A percentile compares a stretch with the other conserved stretches of the same genome.
Conservation (phyloP, 2,113 vertebrate species). For the Nipponia nippon region DNA sequence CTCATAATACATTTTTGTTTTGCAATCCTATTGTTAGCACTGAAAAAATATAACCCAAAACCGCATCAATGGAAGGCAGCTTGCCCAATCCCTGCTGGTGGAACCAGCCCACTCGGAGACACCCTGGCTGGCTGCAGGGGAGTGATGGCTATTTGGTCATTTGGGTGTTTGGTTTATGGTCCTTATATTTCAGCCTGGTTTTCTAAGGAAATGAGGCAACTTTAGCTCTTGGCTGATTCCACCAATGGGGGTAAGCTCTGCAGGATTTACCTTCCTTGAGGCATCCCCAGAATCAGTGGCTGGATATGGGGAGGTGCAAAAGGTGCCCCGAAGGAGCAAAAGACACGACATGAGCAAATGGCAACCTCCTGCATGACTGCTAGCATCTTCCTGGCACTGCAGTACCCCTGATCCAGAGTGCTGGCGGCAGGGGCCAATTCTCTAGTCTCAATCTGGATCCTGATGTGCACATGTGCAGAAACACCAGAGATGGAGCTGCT, state of each 20-base stretch:
- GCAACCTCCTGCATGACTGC: background rate
- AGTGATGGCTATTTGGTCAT: background rate
- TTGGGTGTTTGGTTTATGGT: background rate
- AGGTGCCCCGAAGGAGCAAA: background rate
- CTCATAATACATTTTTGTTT: background rate
- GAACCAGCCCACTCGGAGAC: background rate
- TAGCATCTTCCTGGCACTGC: background rate
- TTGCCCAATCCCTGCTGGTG: background rate
- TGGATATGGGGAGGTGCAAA: background rate
- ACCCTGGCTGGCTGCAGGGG: background rate
- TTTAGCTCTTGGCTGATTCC: background rate
- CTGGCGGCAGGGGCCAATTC: background rate
- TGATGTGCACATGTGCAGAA: background rate
- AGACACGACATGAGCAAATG: background rate
- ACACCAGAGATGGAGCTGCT: background rate
- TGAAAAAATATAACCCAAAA: background rate
- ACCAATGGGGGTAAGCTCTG: background rate
- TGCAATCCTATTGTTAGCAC: background rate
- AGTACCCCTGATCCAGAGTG: background rate
- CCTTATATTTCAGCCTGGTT: background rate
- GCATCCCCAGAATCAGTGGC: fast-evolving
- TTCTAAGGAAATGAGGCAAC: background rate
- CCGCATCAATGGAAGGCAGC: background rate
- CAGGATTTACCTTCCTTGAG: background rate
- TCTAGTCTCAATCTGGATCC: background rate